These are phyloP conservation scores for Lytechinus pictus DNA, from an alignment of 35 echinoderm and acorn worm genomes.

Conservation along the genomic window DNA sequence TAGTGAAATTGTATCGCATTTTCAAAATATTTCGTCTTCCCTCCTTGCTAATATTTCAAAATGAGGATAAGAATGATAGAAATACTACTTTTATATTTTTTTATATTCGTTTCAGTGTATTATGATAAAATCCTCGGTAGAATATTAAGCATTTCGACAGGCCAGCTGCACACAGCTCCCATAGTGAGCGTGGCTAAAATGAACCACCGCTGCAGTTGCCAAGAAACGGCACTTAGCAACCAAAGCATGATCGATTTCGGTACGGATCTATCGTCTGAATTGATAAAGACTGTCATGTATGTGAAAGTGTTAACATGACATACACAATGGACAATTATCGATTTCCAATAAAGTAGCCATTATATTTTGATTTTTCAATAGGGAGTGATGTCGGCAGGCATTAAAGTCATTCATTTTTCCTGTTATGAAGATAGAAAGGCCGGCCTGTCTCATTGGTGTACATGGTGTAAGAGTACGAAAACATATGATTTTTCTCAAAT, in stretches of 20 bases:
- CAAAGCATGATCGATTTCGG: background rate
- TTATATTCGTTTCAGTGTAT: too few species aligned
- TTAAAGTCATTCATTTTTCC: background rate
- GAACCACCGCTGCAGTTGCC: background rate
- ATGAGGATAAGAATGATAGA: too few species aligned
- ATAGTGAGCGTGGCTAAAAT: background rate
- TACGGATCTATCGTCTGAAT: background rate
- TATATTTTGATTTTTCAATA: background rate
- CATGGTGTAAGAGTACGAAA: background rate
- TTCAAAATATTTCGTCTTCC: too few species aligned
- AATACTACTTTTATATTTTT: too few species aligned
- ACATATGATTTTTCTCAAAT: background rate
- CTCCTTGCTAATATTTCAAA: too few species aligned
- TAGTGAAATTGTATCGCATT: too few species aligned
- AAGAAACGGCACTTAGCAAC: background rate
- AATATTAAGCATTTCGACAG: background rate
- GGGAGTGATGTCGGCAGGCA: background rate
- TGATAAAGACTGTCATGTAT: background rate
- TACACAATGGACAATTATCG: background rate
- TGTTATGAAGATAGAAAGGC: background rate
- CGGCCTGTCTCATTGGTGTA: background rate
- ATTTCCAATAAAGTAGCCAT: background rate
- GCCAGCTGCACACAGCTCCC: background rate
- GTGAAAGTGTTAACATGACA: background rate
- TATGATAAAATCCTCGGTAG: too few species aligned